Percentiles rank a stretch among this genome's conserved stretches.
These are phyloP conservation scores for Nothobranchius furzeri DNA, from an alignment of 2,113 vertebrate species.

Conservation along the genomic window DNA sequence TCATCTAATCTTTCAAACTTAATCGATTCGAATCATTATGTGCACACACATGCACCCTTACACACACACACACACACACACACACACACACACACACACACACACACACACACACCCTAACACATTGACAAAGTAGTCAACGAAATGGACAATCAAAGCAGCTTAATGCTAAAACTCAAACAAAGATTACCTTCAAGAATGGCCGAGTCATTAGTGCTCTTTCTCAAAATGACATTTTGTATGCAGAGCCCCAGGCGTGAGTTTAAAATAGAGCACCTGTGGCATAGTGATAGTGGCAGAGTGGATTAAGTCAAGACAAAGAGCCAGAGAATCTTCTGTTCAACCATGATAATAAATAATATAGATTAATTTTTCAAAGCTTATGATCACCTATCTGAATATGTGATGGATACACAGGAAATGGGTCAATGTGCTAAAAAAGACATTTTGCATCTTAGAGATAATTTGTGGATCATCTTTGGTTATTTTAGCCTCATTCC, in stretches of 20 bases:
- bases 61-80: neutral
- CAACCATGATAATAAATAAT: conserved; percentile 13
- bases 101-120: neutral
- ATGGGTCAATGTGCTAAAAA: neutral
- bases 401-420: neutral
- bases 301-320: conserved; percentile 41
- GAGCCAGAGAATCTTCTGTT: conserved; percentile 10
- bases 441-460: neutral
- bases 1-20: conserved; percentile 3
- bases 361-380: neutral
- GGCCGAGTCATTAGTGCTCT: conserved; percentile 25
- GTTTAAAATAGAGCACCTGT: conserved; percentile 37
- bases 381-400: neutral
- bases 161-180: conserved; percentile 1
- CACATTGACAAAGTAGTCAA: neutral
- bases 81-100: neutral
- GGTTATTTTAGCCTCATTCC: no score
- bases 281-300: conserved; percentile 2
- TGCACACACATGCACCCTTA: neutral
- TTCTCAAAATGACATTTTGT: conserved; percentile 42
- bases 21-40: conserved; percentile 16
- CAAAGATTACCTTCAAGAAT: conserved; percentile 10
- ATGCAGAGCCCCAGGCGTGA: conserved; percentile 4
- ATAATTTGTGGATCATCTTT: neutral
- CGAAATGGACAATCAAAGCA: neutral